Evolutionary conservation across 1,140 invertebrate species (phyloP).

Genomic region (Arion vulgaris): DNA sequence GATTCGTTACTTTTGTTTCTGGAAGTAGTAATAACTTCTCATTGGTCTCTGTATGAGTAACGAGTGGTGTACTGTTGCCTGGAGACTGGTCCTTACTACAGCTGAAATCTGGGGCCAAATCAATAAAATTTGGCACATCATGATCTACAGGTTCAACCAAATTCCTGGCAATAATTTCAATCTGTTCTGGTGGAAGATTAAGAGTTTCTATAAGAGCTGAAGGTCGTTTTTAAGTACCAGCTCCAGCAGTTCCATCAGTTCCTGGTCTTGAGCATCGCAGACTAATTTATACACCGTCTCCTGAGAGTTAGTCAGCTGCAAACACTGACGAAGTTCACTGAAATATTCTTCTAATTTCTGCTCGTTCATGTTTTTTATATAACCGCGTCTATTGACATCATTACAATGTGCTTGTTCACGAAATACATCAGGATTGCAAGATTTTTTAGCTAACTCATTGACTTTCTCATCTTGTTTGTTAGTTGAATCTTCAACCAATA

Average conservation of each 20-base stretch:
- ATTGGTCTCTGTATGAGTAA: not conserved
- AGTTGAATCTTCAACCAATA: not conserved
- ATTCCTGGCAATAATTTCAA: not conserved
- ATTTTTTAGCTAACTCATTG: not conserved
- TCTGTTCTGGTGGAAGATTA: not conserved
- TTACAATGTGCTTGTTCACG: not conserved
- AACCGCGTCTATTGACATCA: not conserved
- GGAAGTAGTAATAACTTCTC: not conserved
- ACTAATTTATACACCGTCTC: slow-evolving; percentile 23
- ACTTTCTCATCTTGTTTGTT: not conserved
- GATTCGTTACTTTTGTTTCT: not conserved
- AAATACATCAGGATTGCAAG: not conserved
- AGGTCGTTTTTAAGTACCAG: not conserved
- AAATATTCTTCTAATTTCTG: not conserved
- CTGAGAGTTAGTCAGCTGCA: slow-evolving; percentile 34
- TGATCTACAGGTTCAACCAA: not conserved
- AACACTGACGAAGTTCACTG: slow-evolving; percentile 13
- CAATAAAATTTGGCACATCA: not conserved
- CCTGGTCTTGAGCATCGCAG: slow-evolving; percentile 1
- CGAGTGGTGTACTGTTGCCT: not conserved
- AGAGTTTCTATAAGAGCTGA: not conserved
- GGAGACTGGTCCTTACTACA: not conserved
- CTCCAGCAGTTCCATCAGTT: slow-evolving; percentile 9
- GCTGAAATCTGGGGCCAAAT: not conserved
- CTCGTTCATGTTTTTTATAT: not conserved